Evolutionary conservation across 1,140 invertebrate genomes (phyloP).

Genomic region (Trichomalopsis sarcophagae): DNA sequence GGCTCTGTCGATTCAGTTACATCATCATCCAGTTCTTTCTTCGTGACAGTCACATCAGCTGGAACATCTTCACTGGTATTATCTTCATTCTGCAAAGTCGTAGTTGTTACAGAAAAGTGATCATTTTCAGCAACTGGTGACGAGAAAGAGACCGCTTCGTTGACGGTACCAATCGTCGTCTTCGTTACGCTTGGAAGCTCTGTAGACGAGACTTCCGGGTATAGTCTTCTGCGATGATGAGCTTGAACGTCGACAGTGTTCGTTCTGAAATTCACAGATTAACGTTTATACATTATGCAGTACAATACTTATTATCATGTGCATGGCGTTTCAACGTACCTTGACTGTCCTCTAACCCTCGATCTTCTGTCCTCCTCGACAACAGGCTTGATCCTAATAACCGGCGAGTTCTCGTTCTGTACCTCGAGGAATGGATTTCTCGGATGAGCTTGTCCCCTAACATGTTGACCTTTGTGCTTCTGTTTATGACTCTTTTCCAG

Average conservation of each 20-base stretch:
- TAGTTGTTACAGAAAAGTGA: background rate
- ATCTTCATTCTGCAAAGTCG: background rate
- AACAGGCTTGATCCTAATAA: constrained; percentile 61
- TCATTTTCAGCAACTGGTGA: background rate
- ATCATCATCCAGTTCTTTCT: background rate
- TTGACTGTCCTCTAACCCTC: background rate
- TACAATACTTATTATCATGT: background rate
- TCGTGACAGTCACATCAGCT: background rate
- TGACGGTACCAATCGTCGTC: background rate
- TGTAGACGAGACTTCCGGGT: background rate
- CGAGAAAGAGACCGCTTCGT: background rate
- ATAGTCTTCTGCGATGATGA: background rate
- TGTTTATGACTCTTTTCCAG: background rate
- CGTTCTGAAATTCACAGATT: background rate
- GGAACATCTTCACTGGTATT: background rate
- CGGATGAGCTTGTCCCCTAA: background rate
- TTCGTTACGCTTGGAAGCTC: background rate
- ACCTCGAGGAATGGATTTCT: background rate
- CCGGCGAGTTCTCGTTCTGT: constrained; percentile 56
- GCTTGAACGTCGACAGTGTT: background rate
- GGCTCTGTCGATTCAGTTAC: background rate
- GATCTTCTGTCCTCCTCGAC: constrained; percentile 33
- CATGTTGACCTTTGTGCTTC: background rate
- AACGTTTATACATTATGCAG: background rate
- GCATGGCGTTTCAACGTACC: background rate